Conservation (phyloP, 2,113 vertebrate genomes). For the Tragelaphus scriptus region DNA sequence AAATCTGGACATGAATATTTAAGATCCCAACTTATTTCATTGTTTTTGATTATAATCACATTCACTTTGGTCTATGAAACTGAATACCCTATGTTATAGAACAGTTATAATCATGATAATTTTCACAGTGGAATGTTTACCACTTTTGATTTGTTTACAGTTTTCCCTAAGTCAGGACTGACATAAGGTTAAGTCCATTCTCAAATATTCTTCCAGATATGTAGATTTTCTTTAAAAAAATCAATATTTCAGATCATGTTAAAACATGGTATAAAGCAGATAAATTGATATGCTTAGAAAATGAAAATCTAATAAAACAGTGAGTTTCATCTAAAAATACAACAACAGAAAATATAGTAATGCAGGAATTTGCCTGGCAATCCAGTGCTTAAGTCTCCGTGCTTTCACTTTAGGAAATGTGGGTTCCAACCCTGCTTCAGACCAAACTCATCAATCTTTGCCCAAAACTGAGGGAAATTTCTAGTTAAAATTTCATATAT, state of each 20-base stretch:
- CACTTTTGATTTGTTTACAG: background rate
- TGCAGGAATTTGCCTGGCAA: background rate
- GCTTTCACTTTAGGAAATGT: background rate
- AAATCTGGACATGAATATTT: background rate
- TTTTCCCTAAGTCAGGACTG: background rate
- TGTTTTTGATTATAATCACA: background rate
- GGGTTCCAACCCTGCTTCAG: background rate
- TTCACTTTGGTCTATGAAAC: background rate
- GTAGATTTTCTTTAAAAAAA: background rate
- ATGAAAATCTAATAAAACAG: background rate
- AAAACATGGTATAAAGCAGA: background rate
- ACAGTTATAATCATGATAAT: background rate
- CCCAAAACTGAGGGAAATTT: background rate
- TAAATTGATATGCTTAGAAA: background rate
- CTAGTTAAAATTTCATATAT: background rate
- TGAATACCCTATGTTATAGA: background rate
- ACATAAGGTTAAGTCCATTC: background rate
- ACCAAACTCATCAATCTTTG: background rate
- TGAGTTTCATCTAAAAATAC: background rate
- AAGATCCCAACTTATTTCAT: background rate
- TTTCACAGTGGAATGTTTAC: background rate
- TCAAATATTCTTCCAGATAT: background rate
- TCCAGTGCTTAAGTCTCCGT: background rate
- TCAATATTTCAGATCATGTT: background rate
- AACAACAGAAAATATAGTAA: background rate